A percentile compares a stretch with the other conserved stretches of the same genome.
Conservation (phyloP, 2,797 vertebrate genomes). For the Gymnoscopelus braueri region DNA sequence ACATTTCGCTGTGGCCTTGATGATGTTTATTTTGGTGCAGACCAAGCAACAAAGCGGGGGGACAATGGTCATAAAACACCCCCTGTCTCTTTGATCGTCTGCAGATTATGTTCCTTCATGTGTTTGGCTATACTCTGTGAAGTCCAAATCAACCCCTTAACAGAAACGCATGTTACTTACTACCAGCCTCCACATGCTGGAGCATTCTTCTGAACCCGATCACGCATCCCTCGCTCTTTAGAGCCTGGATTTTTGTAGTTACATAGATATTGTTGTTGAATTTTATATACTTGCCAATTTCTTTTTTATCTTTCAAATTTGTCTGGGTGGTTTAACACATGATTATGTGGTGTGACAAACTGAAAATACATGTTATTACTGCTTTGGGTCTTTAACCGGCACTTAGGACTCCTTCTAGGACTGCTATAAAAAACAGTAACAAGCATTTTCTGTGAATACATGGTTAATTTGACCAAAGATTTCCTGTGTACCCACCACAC, state of each 20-base stretch:
- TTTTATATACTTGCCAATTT: too few relatives aligned
- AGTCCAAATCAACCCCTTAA: slow-evolving; percentile 31
- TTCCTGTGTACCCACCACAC: too few relatives aligned
- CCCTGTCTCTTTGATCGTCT: slow-evolving; percentile 58
- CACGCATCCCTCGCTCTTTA: too few relatives aligned
- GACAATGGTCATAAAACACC: slow-evolving; percentile 51
- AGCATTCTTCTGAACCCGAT: slow-evolving; percentile 6
- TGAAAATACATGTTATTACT: slow-evolving; percentile 7
- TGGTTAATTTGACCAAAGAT: too few relatives aligned
- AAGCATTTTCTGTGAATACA: too few relatives aligned
- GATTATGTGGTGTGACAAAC: background rate
- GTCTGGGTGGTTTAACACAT: background rate
- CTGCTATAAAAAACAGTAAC: too few relatives aligned
- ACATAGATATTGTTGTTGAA: too few relatives aligned
- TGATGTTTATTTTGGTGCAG: slow-evolving; percentile 64
- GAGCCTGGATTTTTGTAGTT: too few relatives aligned
- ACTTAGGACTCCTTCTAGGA: too few relatives aligned
- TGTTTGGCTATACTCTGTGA: slow-evolving; percentile 53
- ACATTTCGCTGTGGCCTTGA: slow-evolving; percentile 57
- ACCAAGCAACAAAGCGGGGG: slow-evolving; percentile 54
- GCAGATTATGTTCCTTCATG: slow-evolving; percentile 53
- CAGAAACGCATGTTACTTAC: slow-evolving; percentile 6
- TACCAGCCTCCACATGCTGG: background rate
- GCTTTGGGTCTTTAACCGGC: background rate
- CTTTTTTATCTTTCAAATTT: too few relatives aligned